phyloP scores from a whole-genome alignment of 2,113 vertebrate species.

The Scolopax mira region DNA sequence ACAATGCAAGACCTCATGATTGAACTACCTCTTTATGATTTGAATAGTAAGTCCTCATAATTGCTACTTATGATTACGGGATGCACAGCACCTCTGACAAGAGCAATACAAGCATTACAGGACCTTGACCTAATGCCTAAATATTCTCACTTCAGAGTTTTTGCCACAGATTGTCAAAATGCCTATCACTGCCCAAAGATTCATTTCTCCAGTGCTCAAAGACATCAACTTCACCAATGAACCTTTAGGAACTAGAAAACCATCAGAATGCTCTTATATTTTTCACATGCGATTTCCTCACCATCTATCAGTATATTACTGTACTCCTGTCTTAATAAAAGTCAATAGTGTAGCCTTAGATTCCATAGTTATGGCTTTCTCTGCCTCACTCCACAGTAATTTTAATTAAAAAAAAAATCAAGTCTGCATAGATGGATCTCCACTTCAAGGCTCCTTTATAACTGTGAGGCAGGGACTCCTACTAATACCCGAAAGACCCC shows the following conservation, averaged over 20 bases:
- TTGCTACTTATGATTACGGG: background rate
- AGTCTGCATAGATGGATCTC: background rate
- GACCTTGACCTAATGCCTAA: background rate
- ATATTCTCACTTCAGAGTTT: background rate
- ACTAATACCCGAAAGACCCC: background rate
- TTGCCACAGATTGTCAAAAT: background rate
- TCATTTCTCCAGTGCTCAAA: background rate
- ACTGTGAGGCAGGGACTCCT: background rate
- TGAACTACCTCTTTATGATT: background rate
- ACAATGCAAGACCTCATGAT: background rate
- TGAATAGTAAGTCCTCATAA: background rate
- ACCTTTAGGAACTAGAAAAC: background rate
- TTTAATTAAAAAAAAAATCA: background rate
- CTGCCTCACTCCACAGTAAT: background rate
- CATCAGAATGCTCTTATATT: background rate
- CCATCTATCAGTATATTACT: background rate
- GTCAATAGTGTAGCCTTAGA: background rate
- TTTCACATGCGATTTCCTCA: background rate
- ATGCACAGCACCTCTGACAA: background rate
- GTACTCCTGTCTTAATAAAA: background rate
- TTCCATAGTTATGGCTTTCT: background rate
- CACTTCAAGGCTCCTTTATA: background rate
- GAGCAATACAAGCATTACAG: background rate
- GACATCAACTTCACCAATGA: background rate
- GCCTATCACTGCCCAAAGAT: background rate